Evolutionary conservation across 2,888 invertebrate genomes (phyloP).

Genomic region (Drosophila demipolita): DNA sequence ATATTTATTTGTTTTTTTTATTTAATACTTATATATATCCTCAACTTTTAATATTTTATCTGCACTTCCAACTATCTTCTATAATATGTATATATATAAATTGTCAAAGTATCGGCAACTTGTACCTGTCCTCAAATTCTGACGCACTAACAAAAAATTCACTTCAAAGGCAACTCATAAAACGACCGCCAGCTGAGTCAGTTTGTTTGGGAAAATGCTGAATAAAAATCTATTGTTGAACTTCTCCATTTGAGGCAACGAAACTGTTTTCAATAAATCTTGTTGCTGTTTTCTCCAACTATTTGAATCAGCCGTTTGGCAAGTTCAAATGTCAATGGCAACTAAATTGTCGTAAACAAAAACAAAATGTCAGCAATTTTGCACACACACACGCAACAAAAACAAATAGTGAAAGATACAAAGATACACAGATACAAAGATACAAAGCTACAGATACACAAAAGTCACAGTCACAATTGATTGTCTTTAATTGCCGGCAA

Average conservation of each 20-base stretch:
- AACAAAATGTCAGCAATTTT: slow-evolving; percentile 59
- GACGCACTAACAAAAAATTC: slow-evolving; percentile 11
- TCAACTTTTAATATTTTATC: background rate
- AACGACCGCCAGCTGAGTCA: slow-evolving; percentile 30
- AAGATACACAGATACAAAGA: slow-evolving; percentile 28
- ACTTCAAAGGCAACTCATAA: slow-evolving; percentile 9
- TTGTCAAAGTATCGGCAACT: background rate
- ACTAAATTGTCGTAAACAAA: slow-evolving; percentile 56
- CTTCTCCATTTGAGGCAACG: slow-evolving; percentile 2
- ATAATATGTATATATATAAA: background rate
- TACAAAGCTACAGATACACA: slow-evolving; percentile 19
- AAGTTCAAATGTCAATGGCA: slow-evolving; percentile 80
- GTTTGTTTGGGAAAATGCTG: background rate
- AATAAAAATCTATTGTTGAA: slow-evolving; percentile 31
- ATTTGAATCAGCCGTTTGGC: slow-evolving; percentile 40
- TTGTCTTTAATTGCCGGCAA: slow-evolving; percentile 73
- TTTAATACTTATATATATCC: background rate
- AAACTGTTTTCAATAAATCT: slow-evolving; percentile 31
- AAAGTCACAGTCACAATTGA: slow-evolving; percentile 33
- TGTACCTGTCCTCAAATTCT: background rate
- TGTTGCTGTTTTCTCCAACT: slow-evolving; percentile 15
- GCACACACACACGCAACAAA: slow-evolving; percentile 38
- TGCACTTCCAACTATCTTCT: background rate
- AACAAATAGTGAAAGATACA: slow-evolving; percentile 23
- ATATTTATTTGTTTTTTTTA: background rate